Base-by-base conservation (phyloP, 1,140 invertebrate species). In the Cydia splendana region DNA sequence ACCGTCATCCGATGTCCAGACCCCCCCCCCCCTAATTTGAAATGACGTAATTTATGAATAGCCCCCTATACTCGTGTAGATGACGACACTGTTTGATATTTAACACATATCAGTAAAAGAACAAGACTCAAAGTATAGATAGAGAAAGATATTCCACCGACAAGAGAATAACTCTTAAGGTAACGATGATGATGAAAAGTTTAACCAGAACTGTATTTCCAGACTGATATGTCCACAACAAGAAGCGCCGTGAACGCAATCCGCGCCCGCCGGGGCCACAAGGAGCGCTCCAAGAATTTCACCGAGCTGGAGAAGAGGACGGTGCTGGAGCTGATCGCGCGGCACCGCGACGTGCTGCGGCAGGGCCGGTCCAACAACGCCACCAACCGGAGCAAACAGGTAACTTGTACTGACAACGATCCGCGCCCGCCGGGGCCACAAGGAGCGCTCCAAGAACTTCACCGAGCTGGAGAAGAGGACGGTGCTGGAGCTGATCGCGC, bases 341-440 rank as follows among this genome's bases (percentile, higher is more conserved):
- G 89, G 6, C 93, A 94, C 79, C 81, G 92, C 10, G 93, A 94
- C 86, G 92, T 94, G 77, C 84, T 94, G 75, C 84, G 91, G 15
- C 93, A 94, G 86, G 93, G 93, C 3, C 85, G 93, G 73, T 92
- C 91, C 80, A 94, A 94, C 84, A 94, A 93, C 87, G 93, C 93
- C 69, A 93, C 92, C 80, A 94, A 93, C 82, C 85, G 91, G 76
- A 94, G 90, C 82, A 93, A 93, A 80, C 91, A 93, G 38, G 38
- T 42, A 34, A 34, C 34, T 34, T 6, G 34, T 34, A 4, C 4
- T 3, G 2, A 30, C 4, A 30, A 4, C 30, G 30, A 84, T 88
- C 80, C 84, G 87, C 75, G 88, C 91, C 79, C 84, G 90, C 75
- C 92, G 92, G 78, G 91, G 91, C 34, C 91, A 92, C 90, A 93